Percentiles rank a stretch among this genome's conserved stretches.
phyloP scores from a whole-genome alignment of 2,797 vertebrate species.

The Glossophaga mutica region DNA sequence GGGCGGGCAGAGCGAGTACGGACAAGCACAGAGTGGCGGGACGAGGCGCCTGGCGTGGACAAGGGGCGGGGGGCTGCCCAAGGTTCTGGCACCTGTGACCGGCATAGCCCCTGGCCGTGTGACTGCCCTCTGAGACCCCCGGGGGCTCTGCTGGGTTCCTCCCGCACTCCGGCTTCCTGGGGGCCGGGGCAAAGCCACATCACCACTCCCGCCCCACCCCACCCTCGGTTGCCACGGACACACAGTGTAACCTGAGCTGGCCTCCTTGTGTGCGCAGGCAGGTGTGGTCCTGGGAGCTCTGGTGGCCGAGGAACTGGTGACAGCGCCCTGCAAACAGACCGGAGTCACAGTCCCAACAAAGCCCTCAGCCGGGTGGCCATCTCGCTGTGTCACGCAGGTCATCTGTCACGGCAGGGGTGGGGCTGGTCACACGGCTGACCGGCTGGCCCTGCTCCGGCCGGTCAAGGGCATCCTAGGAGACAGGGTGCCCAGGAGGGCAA shows the following conservation, averaged over 20 bases:
- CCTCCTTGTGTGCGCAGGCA: background rate
- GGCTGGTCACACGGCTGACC: background rate
- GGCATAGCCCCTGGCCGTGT: background rate
- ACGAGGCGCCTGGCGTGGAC: background rate
- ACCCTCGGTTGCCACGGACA: background rate
- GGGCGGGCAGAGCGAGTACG: background rate
- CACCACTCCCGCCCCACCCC: background rate
- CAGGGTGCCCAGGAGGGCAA: background rate
- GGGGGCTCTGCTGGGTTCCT: background rate
- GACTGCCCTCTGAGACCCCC: background rate
- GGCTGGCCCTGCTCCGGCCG: background rate
- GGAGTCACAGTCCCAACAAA: constrained; percentile 67
- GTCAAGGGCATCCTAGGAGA: background rate
- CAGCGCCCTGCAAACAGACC: constrained; percentile 65
- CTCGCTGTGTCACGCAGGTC: rapidly evolving
- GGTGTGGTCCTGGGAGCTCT: background rate
- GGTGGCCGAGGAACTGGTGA: background rate
- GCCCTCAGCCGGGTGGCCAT: background rate
- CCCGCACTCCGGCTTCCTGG: background rate
- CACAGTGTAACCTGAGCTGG: background rate
- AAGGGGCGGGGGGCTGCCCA: background rate
- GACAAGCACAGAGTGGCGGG: constrained; percentile 20
- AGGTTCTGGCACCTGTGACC: background rate
- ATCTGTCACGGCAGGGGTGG: background rate
- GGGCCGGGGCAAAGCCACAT: background rate